Evolutionary conservation across 2,797 vertebrate species (phyloP).

Genomic region (Balearica regulorum): DNA sequence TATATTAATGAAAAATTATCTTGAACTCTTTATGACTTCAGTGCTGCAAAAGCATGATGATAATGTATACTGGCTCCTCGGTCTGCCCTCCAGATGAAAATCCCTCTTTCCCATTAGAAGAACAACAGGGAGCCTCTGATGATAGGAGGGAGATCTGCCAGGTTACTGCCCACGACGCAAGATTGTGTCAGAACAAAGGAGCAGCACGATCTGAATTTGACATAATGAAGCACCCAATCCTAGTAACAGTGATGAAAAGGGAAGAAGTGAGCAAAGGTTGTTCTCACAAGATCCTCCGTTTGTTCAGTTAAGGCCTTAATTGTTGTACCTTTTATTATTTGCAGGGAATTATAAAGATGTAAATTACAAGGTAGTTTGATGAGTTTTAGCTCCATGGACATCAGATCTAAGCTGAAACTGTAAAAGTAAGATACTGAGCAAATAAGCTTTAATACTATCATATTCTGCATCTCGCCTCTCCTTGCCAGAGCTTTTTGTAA

Average conservation of each 20-base stretch:
- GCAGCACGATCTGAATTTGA: not conserved
- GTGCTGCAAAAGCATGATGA: not conserved
- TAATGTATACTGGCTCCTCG: accelerated
- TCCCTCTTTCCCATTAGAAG: not conserved
- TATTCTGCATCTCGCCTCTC: not conserved
- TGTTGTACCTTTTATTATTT: not conserved
- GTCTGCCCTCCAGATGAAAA: not conserved
- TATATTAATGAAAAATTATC: not conserved
- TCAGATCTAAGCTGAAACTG: not conserved
- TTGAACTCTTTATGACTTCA: not conserved
- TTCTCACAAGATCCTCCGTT: not conserved
- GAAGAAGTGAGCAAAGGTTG: not conserved
- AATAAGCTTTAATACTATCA: not conserved
- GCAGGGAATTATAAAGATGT: not conserved
- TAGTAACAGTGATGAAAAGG: not conserved
- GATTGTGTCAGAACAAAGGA: not conserved
- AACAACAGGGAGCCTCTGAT: not conserved
- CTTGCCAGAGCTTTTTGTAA: not conserved
- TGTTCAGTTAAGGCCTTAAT: not conserved
- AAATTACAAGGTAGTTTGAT: not conserved
- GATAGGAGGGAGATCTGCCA: not conserved
- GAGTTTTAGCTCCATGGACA: not conserved
- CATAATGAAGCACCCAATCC: not conserved
- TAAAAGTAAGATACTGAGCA: not conserved
- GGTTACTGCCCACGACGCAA: not conserved